These are phyloP conservation scores for Leptinotarsa tumamoca DNA, from an alignment of 2,888 invertebrate genomes.

Conservation along the genomic window DNA sequence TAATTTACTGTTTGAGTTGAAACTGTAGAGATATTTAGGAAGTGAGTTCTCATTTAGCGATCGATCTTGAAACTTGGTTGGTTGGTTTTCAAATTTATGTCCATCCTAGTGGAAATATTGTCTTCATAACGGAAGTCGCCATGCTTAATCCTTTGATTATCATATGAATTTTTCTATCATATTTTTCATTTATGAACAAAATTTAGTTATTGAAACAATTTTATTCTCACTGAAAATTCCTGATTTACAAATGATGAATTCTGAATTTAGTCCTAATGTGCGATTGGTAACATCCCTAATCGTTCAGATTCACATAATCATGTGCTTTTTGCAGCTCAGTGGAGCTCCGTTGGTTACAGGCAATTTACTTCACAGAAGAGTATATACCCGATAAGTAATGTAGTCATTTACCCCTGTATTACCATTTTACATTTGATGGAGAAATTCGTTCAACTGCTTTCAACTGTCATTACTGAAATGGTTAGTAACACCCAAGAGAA, in stretches of 20 bases:
- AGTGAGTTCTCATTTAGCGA: too few species aligned
- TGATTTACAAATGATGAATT: not conserved
- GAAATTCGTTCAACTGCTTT: slow-evolving; percentile 14
- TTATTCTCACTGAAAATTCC: not conserved
- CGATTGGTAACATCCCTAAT: not conserved
- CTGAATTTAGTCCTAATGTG: not conserved
- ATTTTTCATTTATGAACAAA: too few species aligned
- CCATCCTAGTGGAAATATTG: too few species aligned
- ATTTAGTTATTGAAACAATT: too few species aligned
- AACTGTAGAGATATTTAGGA: too few species aligned
- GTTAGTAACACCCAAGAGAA: slow-evolving; percentile 17
- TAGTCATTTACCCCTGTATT: not conserved
- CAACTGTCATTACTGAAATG: slow-evolving; percentile 15
- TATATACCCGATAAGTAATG: not conserved
- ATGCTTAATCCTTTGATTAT: too few species aligned
- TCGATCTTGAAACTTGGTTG: too few species aligned
- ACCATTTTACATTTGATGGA: not conserved
- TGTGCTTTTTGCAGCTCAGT: not conserved
- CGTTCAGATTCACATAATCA: not conserved
- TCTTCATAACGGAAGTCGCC: too few species aligned
- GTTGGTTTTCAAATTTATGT: too few species aligned
- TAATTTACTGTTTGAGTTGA: too few species aligned
- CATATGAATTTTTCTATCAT: too few species aligned
- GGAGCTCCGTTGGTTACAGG: not conserved
- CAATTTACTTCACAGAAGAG: not conserved